These are phyloP conservation scores for Scytalopus superciliaris DNA, from an alignment of 2,113 vertebrate species.

Conservation along the genomic window DNA sequence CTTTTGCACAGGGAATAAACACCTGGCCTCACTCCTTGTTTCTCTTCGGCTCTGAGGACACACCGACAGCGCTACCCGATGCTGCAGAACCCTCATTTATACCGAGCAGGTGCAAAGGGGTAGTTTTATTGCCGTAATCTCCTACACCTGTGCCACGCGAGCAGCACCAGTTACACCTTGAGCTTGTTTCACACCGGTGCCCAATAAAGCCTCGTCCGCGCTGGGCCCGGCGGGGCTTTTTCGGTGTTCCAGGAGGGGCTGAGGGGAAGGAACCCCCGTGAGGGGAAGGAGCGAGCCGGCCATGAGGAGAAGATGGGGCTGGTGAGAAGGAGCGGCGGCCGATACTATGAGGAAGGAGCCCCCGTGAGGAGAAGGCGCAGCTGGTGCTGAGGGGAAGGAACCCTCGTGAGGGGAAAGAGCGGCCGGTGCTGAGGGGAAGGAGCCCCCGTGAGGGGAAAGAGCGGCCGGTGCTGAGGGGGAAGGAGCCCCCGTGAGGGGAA, in stretches of 20 bases:
- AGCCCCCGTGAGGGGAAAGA: fast-evolving
- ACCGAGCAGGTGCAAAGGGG: fast-evolving
- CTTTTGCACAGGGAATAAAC: background rate
- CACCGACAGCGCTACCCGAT: background rate
- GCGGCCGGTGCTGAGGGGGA: background rate
- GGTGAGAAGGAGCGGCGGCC: background rate
- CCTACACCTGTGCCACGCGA: background rate
- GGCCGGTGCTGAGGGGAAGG: fast-evolving
- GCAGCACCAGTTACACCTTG: background rate
- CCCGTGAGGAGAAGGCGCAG: background rate
- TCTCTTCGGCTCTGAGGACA: background rate
- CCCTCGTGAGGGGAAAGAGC: background rate
- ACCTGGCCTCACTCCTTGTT: fast-evolving
- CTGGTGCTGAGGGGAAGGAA: fast-evolving
- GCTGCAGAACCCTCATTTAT: background rate
- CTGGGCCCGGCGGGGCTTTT: background rate
- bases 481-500: background rate
- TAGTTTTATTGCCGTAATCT: background rate
- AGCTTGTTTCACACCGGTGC: slow-evolving; percentile 10
- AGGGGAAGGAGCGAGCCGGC: too few species aligned
- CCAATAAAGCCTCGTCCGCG: slow-evolving; percentile 40
- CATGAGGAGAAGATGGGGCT: background rate
- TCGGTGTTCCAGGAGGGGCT: fast-evolving
- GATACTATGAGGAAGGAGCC: fast-evolving
- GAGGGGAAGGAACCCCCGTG: background rate